Conservation (phyloP, 2,888 invertebrate genomes). For the Tetragonisca angustula region DNA sequence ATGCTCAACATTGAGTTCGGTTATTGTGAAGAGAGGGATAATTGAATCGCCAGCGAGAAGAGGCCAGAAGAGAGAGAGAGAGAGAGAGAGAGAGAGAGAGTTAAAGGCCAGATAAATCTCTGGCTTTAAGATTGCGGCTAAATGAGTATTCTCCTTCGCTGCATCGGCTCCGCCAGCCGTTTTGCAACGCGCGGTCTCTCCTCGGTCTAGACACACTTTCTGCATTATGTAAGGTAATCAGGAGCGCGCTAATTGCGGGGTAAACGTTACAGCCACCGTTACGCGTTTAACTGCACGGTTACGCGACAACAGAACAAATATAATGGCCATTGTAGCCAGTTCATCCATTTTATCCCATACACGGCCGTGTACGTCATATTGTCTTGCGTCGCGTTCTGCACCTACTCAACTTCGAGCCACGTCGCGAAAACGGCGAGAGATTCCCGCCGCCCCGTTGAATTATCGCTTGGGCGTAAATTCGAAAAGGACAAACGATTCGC, state of each 20-base stretch:
- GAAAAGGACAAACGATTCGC: neutral
- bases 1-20: slow-evolving; percentile 42
- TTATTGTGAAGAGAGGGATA: slow-evolving; percentile 33
- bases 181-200: slow-evolving; percentile 17
- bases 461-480: slow-evolving; percentile 9
- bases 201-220: slow-evolving; percentile 33
- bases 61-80: too few relatives aligned
- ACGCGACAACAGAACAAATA: slow-evolving; percentile 31
- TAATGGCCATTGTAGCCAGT: slow-evolving; percentile 37
- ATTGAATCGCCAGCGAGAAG: slow-evolving; percentile 31
- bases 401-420: slow-evolving; percentile 18
- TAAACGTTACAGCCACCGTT: slow-evolving; percentile 36
- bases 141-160: slow-evolving; percentile 25
- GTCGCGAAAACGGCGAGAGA: neutral
- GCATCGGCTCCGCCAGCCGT: neutral
- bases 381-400: slow-evolving; percentile 9
- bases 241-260: slow-evolving; percentile 27
- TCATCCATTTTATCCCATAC: slow-evolving; percentile 20
- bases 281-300: slow-evolving; percentile 25
- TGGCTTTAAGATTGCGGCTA: slow-evolving; percentile 38
- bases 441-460: neutral
- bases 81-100: neutral
- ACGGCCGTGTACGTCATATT: slow-evolving; percentile 10
- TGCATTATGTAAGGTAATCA: slow-evolving; percentile 33
- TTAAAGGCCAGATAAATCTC: slow-evolving; percentile 46